These are phyloP conservation scores for Bombylius discolor DNA, from an alignment of 2,888 invertebrate genomes.

Conservation along the genomic window DNA sequence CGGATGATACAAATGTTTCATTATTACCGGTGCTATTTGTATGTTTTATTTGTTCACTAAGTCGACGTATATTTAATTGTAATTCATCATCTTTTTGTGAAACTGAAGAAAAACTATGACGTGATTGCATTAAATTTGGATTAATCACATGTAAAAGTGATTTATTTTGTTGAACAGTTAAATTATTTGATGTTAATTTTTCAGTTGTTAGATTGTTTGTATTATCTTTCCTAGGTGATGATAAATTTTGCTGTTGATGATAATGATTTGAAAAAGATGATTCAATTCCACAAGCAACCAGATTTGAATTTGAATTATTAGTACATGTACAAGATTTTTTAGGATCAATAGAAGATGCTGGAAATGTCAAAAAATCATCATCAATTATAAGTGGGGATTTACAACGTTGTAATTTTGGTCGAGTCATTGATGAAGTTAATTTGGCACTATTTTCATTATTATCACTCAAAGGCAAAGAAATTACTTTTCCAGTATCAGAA, in stretches of 20 bases:
- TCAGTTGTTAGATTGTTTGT: not conserved
- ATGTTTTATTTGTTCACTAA: conserved; percentile 30
- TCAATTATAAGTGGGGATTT: conserved; percentile 20
- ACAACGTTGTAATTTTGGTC: conserved; percentile 22
- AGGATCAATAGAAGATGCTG: conserved; percentile 17
- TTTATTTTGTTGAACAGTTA: conserved; percentile 14
- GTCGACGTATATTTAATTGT: conserved; percentile 30
- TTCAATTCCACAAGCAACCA: too few species aligned
- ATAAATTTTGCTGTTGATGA: conserved; percentile 20
- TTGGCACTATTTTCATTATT: conserved; percentile 11
- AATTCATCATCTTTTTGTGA: conserved; percentile 26
- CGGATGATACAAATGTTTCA: conserved; percentile 11
- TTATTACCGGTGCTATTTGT: conserved; percentile 18
- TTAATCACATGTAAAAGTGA: conserved; percentile 24
- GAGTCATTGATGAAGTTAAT: conserved; percentile 6
- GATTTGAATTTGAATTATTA: not conserved
- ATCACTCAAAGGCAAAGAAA: not conserved
- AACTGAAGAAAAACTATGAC: conserved; percentile 31
- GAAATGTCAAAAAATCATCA: conserved; percentile 13
- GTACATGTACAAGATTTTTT: conserved; percentile 9
- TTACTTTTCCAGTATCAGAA: not conserved
- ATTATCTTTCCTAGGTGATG: conserved; percentile 10
- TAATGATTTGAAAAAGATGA: not conserved
- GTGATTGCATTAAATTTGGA: conserved; percentile 25
- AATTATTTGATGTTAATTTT: not conserved